A percentile compares a stretch with the other conserved stretches of the same genome.
Evolutionary conservation across 1,140 invertebrate species (phyloP).

Genomic region (Dryas iulia): DNA sequence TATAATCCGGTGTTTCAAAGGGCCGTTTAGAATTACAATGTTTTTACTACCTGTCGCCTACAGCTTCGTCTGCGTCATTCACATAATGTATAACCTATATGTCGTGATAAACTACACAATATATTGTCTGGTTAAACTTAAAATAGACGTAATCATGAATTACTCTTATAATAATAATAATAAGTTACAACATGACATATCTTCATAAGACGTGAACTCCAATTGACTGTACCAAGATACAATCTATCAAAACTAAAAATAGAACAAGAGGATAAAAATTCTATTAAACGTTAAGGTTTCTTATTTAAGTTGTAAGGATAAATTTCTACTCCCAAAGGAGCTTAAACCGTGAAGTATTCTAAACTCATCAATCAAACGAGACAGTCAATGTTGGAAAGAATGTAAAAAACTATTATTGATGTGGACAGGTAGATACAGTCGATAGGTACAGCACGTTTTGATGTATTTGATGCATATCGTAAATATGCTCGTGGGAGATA

Average conservation of each 20-base stretch:
- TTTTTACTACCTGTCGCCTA: background rate
- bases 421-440: conserved; percentile 68
- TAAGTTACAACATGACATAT: background rate
- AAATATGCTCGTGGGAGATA: conserved; percentile 35
- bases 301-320: conserved; percentile 20
- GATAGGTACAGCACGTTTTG: conserved; percentile 51
- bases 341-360: conserved; percentile 45
- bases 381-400: conserved; percentile 52
- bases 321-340: conserved; percentile 33
- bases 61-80: background rate
- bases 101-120: no score
- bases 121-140: no score
- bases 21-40: background rate
- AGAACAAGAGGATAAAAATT: background rate
- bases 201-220: background rate
- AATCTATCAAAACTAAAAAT: background rate
- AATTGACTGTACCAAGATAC: background rate
- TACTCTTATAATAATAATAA: background rate
- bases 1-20: background rate
- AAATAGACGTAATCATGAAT: background rate
- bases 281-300: background rate
- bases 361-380: conserved; percentile 62
- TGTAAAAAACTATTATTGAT: conserved; percentile 74
- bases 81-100: background rate
- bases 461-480: conserved; percentile 65